phyloP scores from a whole-genome alignment of 1,140 invertebrate species.

The Platorchestia sp. region DNA sequence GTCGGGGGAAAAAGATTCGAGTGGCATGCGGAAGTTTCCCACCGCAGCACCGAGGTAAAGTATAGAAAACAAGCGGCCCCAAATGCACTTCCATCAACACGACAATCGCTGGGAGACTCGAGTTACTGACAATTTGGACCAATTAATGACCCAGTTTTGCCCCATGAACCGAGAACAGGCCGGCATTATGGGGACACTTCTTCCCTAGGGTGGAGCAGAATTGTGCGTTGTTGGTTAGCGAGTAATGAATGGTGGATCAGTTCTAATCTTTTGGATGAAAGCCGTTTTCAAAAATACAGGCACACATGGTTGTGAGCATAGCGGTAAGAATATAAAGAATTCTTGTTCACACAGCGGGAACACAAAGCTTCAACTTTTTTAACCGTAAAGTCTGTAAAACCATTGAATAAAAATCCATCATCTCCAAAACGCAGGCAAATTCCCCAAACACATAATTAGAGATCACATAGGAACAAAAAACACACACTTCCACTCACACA shows the following conservation, averaged over 20 bases:
- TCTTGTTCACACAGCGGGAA: background rate
- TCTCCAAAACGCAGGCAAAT: background rate
- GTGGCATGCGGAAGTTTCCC: background rate
- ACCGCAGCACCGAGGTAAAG: background rate
- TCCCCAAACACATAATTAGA: background rate
- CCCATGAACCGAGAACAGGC: background rate
- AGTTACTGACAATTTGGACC: background rate
- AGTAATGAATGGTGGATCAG: too few species aligned
- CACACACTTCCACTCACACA: background rate
- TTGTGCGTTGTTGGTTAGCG: too few species aligned
- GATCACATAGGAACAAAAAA: too few species aligned
- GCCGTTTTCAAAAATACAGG: too few species aligned
- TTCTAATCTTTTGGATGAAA: too few species aligned
- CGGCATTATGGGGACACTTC: background rate
- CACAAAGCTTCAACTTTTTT: background rate
- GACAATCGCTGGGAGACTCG: background rate
- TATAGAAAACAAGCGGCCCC: background rate
- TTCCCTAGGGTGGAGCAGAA: too few species aligned
- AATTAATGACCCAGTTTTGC: background rate
- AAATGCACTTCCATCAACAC: background rate
- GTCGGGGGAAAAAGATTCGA: background rate
- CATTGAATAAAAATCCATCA: background rate
- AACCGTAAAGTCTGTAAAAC: background rate
- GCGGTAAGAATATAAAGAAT: too few species aligned
- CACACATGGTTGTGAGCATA: too few species aligned